Evolutionary conservation across 2,888 invertebrate species (phyloP).

Genomic region (Kuschelorhynchus macadamiae): DNA sequence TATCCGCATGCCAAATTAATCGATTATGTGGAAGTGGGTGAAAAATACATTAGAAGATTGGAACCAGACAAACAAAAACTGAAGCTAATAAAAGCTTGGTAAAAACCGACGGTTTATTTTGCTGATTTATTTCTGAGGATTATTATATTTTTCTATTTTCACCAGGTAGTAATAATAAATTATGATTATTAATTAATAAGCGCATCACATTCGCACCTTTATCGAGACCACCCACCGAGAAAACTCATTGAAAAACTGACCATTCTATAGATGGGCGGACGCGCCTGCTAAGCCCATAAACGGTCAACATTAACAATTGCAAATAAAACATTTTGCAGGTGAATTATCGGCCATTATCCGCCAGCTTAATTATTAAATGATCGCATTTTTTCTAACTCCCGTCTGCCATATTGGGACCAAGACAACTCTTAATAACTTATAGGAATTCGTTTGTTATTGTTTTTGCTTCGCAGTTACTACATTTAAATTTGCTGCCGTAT

Average conservation of each 20-base stretch:
- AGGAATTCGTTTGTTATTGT: conserved; percentile 13
- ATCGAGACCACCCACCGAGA: conserved; percentile 31
- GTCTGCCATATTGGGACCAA: conserved; percentile 5
- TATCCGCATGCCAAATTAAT: too few relatives aligned
- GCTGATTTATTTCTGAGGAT: too few relatives aligned
- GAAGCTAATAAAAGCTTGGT: too few relatives aligned
- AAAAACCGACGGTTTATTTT: too few relatives aligned
- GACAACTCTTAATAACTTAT: conserved; percentile 3
- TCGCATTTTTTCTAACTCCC: conserved; percentile 19
- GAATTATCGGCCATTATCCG: conserved; percentile 33
- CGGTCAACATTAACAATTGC: conserved; percentile 11
- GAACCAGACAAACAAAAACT: too few relatives aligned
- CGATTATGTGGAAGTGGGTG: too few relatives aligned
- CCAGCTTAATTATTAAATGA: conserved; percentile 22
- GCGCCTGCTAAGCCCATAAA: conserved; percentile 5
- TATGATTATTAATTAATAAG: not conserved
- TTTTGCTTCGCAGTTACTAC: conserved; percentile 2
- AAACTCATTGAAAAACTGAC: conserved; percentile 14
- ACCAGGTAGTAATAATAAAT: too few relatives aligned
- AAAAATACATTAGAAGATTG: too few relatives aligned
- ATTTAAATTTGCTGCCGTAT: conserved; percentile 1
- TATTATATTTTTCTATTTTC: too few relatives aligned
- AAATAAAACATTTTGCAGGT: conserved; percentile 26
- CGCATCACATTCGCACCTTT: not conserved
- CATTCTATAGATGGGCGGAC: conserved; percentile 15